Percentiles rank a stretch among this genome's conserved stretches.
Evolutionary conservation across 2,113 vertebrate species (phyloP).

Genomic region (Dryoscopus gambensis): DNA sequence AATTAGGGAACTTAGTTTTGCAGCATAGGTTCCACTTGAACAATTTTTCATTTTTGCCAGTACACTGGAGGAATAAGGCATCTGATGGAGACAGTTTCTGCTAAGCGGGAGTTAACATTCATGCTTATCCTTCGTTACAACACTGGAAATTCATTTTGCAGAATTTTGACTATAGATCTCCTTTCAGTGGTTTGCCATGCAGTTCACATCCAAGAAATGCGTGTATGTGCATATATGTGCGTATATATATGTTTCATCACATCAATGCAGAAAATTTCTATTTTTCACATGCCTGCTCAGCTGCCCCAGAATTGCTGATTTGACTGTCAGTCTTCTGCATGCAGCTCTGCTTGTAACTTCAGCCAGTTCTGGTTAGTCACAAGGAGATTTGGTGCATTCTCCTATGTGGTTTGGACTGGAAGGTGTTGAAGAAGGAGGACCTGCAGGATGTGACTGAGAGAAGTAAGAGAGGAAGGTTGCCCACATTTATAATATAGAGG

Average conservation of each 20-base stretch:
- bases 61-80: neutral
- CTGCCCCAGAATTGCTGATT: neutral
- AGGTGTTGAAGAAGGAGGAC: neutral
- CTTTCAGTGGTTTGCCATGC: neutral
- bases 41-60: neutral
- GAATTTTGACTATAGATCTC: neutral
- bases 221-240: accelerated
- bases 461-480: neutral
- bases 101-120: neutral
- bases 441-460: neutral
- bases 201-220: neutral
- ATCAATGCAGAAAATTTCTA: neutral
- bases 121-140: neutral
- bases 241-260: neutral
- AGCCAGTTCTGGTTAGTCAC: neutral
- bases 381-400: neutral
- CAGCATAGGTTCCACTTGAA: neutral
- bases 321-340: neutral
- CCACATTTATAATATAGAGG: neutral
- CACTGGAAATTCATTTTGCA: neutral
- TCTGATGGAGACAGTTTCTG: neutral
- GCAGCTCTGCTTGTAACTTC: neutral
- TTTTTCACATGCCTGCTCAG: neutral
- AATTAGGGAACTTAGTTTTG: neutral
- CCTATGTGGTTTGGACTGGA: neutral